Base-by-base conservation (phyloP, 1,140 invertebrate species). In the Probaryconus sp. region DNA sequence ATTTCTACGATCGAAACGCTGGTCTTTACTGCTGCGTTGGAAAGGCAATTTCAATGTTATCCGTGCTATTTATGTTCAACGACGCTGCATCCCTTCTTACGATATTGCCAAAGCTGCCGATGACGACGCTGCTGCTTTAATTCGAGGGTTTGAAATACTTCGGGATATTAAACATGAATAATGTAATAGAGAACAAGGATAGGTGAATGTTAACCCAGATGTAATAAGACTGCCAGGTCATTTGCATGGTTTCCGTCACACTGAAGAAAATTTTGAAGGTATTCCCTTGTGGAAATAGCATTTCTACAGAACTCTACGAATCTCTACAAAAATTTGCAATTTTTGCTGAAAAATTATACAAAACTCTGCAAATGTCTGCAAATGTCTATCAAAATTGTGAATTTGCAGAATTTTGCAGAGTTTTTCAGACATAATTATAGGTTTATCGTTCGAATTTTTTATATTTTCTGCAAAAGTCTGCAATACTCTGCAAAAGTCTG, bases 111-210 rank as follows among this genome's bases (percentile, higher is more conserved):
- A 43, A 61, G 75, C 70, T 77, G 71, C 42, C 73, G 56, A 72
- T 76, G 73, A 61, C 71, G 63, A 64, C 56, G 50, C 67, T 58
- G 56, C 64, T 61, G 76, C 79, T 83, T 78, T 79, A 76, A 78
- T 77, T 79, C 77, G 67, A 70, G 75, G 71, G 82, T 80, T 81
- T 84, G 79, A 82, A 84, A 85, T 84, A 84, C 81, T 84, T 80
- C 80, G 81, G 82, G 81, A 84, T 85, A 85, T 85, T 85, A 82
- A 85, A 85, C 82, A 85, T 85, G 83, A 85, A 85, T 85, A 85
- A 85, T 85, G 82, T 81, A 85, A 84, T 79, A 79, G 71, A 63
- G 55, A 73, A 72, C 63, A 75, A 69, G 70, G 70, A 56, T 55
- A 51, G 30, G 38, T n/a, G 42, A 18, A 63, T 68, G 50, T 58